phyloP scores from a whole-genome alignment of 2,888 invertebrate species.

The Endotricha flammealis region DNA sequence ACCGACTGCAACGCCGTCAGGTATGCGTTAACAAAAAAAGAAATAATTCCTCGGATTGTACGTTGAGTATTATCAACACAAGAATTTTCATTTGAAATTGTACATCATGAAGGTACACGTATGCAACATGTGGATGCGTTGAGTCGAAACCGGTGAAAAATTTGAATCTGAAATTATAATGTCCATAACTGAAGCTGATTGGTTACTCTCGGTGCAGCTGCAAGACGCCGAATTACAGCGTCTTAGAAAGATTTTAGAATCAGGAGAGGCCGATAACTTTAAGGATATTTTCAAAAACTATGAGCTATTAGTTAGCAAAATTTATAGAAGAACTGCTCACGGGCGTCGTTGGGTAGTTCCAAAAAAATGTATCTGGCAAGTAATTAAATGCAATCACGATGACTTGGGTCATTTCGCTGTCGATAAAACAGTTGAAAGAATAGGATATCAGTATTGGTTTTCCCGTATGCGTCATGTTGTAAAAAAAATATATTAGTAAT shows the following conservation, averaged over 20 bases:
- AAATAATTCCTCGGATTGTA: slow-evolving; percentile 23
- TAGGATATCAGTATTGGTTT: slow-evolving; percentile 14
- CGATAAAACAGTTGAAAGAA: too few relatives aligned
- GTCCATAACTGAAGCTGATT: slow-evolving; percentile 22
- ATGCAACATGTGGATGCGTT: slow-evolving; percentile 25
- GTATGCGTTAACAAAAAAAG: slow-evolving; percentile 22
- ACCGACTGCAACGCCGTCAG: slow-evolving; percentile 24
- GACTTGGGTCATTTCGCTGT: too few relatives aligned
- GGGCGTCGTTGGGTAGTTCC: too few relatives aligned
- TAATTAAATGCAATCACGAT: too few relatives aligned
- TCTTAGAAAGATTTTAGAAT: slow-evolving; percentile 16
- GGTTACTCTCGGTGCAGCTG: slow-evolving; percentile 23
- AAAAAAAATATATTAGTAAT: too few relatives aligned
- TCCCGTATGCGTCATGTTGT: slow-evolving; percentile 9
- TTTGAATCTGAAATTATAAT: slow-evolving; percentile 12
- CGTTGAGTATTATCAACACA: slow-evolving; percentile 24
- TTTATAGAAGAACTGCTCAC: too few relatives aligned
- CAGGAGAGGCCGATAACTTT: slow-evolving; percentile 21
- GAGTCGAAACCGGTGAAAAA: slow-evolving; percentile 20
- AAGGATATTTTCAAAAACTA: slow-evolving; percentile 22
- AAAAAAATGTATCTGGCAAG: too few relatives aligned
- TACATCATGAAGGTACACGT: slow-evolving; percentile 16
- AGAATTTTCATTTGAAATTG: slow-evolving; percentile 21
- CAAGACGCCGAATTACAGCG: slow-evolving; percentile 18
- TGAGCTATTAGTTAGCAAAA: slow-evolving; percentile 24